Base-by-base conservation (phyloP, 1,140 invertebrate species). In the Procambarus virginalis region DNA sequence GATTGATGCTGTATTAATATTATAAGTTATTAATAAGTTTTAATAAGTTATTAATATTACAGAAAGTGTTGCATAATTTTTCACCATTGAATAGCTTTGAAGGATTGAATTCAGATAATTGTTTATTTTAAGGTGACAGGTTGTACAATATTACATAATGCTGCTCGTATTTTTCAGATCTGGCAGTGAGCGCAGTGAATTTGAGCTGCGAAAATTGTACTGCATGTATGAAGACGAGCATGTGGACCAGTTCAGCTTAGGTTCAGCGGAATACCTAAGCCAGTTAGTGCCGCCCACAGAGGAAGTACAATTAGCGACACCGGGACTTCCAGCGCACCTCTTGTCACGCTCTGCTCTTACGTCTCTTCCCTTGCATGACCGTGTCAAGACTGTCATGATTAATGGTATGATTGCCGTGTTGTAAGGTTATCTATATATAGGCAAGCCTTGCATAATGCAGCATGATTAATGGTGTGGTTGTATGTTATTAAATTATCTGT, bases 281-380 rank as follows among this genome's bases (percentile, higher is more conserved):
- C 87, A 92, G 94, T 10, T 93, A 94, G 89, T 95, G 12, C 90
- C 90, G 2, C 83, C 83, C 20, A 86, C 94, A 55, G 94, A 95
- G 93, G 95, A 95, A 90, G 94, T 95, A 81, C 96, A 97, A 92
- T 95, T 95, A 92, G 93, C 93, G 93, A 92, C 92, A 76, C 91
- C 77, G 51, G 91, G 91, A 60, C 89, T 90, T 10, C 83, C 70
- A 75, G 86, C 89, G 86, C 92, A 86, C 73, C 78, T 88, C 81
- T 77, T 84, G 84, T 92, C 94, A 17, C 75, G 94, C 93, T 89
- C 94, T n/a, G 94, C 94, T 81, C 92, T 93, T 85, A 91, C 94
- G 81, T 94, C 95, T 93, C 93, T 97, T 92, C 95, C 96, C 87
- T 91, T 94, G 3, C 34, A 88, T 45, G 86, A 91, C 34, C 80